Evolutionary conservation across 2,113 vertebrate genomes (phyloP), one percentile per base, ranked within the genome.

Genomic region (Sinocyclocheilus grahami): DNA sequence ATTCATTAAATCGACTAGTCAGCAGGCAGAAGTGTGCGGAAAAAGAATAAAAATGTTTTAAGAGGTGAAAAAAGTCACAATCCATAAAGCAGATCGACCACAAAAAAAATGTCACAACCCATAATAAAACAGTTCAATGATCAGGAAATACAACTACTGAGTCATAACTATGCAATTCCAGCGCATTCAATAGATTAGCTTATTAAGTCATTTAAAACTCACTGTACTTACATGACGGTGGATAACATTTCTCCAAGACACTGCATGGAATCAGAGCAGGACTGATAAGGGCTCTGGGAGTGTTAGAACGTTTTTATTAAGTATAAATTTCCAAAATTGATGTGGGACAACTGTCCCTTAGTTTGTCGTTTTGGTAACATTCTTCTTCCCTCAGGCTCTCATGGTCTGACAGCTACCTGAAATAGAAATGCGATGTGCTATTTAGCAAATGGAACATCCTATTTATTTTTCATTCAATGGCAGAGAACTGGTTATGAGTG

Each of bases 1-100:
- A 82, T 82, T 67, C 1, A 82, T 67, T 22, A 20, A 16, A 67
- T 82, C 30, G 60, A 82, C 79, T 67, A 27, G 39, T 67, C 62
- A 48, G 62, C 58, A 81, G n/a, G 79, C 39, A 65, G 22, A n/a
- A 67, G 39, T 82, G 62, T n/a, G 78, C 22, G 3, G 37, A 42
- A 39, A 42, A 39, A n/a, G 58, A 63, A 80, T 46, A 42, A 22
- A 20, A 78, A 75, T 48, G 39, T 46, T n/a, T 60, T n/a, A 62
- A n/a, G 58, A 60, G 58, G 58, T 60, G 58, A 60, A 60, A 60
- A 42, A 60, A 22, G n/a, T 22, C 20, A n/a, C 18, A 60, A 5
- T 62, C 58, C 20, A 62, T 62, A 39, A 62, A 22, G 33, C 69
- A 72, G 33, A 22, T 72, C 9, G 33, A 37, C 33, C 33, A 42